Evolutionary conservation across 2,888 invertebrate species (phyloP), one percentile per base, ranked within the genome.

Genomic region (Dasypolia templi): DNA sequence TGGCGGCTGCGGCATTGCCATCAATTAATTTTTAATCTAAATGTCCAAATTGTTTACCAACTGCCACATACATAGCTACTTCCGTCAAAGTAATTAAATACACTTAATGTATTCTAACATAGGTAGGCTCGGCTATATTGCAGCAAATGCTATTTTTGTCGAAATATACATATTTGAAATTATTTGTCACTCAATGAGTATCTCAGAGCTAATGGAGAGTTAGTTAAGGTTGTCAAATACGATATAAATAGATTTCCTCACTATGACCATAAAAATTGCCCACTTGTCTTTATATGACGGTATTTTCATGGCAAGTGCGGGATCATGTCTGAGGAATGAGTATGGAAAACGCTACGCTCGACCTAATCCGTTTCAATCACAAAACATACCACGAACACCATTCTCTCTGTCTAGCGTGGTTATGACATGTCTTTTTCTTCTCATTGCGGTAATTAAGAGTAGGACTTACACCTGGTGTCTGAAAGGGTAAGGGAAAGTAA

Each of bases 111-210:
- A 67, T 64, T 42, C 32, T 63, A 72, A 73, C 58, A 46, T 67
- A 70, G 69, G 72, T 62, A 65, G 49, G 67, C n/a, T n/a, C n/a
- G n/a, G n/a, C n/a, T n/a, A n/a, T n/a, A n/a, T n/a, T n/a, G n/a
- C n/a, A n/a, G n/a, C n/a, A n/a, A n/a, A n/a, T n/a, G n/a, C n/a
- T n/a, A n/a, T n/a, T n/a, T 69, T 75, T 67, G n/a, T 49, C 46
- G 35, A 53, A 67, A 68, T 75, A 83, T 81, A 82, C 82, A 72
- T 81, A 67, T 72, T 64, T 26, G 64, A 75, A 63, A 75, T 75
- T 72, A 65, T 79, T 65, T 75, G 67, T 51, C n/a, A 51, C 66
- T 71, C 53, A 67, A 65, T 64, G 62, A 73, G 58, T 75, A 66
- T 68, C 73, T 55, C 22, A 68, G 53, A 70, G 82, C 66, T 72